phyloP scores from a whole-genome alignment of 2,888 invertebrate genomes.

The Atrina japonica region DNA sequence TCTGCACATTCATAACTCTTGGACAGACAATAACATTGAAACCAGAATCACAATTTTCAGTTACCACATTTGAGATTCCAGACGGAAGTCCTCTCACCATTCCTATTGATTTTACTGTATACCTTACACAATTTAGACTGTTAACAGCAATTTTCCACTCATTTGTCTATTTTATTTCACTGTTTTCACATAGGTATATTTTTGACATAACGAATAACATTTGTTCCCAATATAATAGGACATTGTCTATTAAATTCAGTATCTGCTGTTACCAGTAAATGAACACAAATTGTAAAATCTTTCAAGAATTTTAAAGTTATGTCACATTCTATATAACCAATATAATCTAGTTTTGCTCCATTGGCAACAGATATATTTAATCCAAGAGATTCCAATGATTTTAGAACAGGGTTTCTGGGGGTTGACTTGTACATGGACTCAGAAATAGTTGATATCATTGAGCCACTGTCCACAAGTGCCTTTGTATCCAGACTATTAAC shows the following conservation, averaged over 20 bases:
- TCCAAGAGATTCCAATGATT: slow-evolving; percentile 15
- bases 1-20: slow-evolving; percentile 13
- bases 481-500: slow-evolving; percentile 9
- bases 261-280: slow-evolving; percentile 4
- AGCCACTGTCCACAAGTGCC: neutral
- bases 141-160: slow-evolving; percentile 20
- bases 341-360: slow-evolving; percentile 25
- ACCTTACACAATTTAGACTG: no score
- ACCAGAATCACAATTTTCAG: slow-evolving; percentile 18
- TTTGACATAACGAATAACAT: slow-evolving; percentile 20
- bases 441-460: neutral
- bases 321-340: slow-evolving; percentile 31
- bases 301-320: slow-evolving; percentile 6
- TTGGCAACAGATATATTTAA: slow-evolving; percentile 30
- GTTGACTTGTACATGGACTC: no score
- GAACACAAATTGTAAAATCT: slow-evolving; percentile 17
- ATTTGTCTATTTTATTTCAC: neutral
- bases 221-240: slow-evolving; percentile 32
- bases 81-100: slow-evolving; percentile 11
- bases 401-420: slow-evolving; percentile 13
- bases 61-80: slow-evolving; percentile 24
- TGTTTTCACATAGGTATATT: no score
- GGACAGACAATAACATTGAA: slow-evolving; percentile 20
- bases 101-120: no score
- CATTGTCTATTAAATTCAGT: slow-evolving; percentile 7